Percentiles rank a stretch among this genome's conserved stretches.
These are phyloP conservation scores for Hedya salicella DNA, from an alignment of 2,888 invertebrate species.

Conservation along the genomic window DNA sequence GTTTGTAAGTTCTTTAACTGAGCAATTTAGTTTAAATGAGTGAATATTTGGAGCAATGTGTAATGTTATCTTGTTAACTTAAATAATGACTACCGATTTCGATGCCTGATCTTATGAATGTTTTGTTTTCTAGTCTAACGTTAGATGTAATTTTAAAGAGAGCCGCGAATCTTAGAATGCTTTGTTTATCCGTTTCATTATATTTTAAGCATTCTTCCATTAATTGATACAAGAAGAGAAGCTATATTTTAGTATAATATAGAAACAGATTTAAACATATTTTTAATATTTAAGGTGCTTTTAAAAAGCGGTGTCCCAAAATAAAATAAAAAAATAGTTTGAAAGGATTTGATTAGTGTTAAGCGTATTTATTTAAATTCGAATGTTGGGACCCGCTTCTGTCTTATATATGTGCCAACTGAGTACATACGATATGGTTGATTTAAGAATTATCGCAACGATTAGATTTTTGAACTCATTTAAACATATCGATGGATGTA, in stretches of 20 bases:
- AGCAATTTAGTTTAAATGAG: too few relatives aligned
- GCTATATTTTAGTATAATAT: conserved; percentile 69
- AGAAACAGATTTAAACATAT: conserved; percentile 61
- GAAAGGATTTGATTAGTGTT: conserved; percentile 76
- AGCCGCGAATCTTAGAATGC: conserved; percentile 52
- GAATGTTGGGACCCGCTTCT: conserved; percentile 66
- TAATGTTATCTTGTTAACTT: not conserved
- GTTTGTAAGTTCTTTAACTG: too few relatives aligned
- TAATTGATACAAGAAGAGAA: conserved; percentile 67
- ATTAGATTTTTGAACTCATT: conserved; percentile 32
- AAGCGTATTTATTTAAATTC: conserved; percentile 70
- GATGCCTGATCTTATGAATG: conserved; percentile 60
- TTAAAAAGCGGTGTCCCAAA: conserved; percentile 64
- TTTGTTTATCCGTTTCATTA: conserved; percentile 62
- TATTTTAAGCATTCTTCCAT: conserved; percentile 77
- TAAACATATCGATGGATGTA: conserved; percentile 68
- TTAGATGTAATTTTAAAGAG: conserved; percentile 63
- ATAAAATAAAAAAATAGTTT: conserved; percentile 67
- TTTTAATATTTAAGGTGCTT: conserved; percentile 74
- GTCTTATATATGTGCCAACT: conserved; percentile 77
- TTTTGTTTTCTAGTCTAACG: conserved; percentile 81
- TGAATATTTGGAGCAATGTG: not conserved
- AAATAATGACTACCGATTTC: not conserved
- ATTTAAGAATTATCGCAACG: not conserved
- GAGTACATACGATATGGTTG: conserved; percentile 37